These are phyloP conservation scores for Xylocampa areola DNA, from an alignment of 2,888 invertebrate species.

Conservation along the genomic window DNA sequence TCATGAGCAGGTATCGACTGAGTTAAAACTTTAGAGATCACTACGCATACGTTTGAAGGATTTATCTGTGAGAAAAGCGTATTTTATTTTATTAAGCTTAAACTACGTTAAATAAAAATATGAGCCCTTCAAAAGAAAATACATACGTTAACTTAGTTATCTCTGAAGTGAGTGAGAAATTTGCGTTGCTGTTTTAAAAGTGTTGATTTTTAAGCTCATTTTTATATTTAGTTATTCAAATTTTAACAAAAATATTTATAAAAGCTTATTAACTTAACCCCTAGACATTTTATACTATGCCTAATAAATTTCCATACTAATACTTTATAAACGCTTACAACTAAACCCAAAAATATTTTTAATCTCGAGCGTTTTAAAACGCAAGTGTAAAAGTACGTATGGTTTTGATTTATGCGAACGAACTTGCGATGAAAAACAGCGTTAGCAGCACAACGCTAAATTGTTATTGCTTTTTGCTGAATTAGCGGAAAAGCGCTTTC, in stretches of 20 bases:
- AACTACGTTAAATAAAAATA: too few species aligned
- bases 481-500: constrained; percentile 60
- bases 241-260: constrained; percentile 2
- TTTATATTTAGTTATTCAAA: not conserved
- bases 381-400: constrained; percentile 40
- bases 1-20: too few species aligned
- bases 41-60: too few species aligned
- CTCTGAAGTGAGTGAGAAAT: not conserved
- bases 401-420: constrained; percentile 56
- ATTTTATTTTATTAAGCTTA: too few species aligned
- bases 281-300: not conserved
- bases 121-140: not conserved
- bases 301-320: constrained; percentile 8
- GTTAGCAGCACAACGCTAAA: constrained; percentile 54
- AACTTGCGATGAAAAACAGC: constrained; percentile 54
- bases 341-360: constrained; percentile 13
- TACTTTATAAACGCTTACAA: not conserved
- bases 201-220: not conserved
- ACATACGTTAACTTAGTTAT: constrained; percentile 1
- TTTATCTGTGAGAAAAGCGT: too few species aligned
- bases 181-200: not conserved
- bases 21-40: too few species aligned
- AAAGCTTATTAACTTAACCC: not conserved
- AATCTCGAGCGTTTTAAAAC: constrained; percentile 38
- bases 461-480: constrained; percentile 66